phyloP scores from a whole-genome alignment of 2,888 invertebrate species.

The Eupithecia vulgata region DNA sequence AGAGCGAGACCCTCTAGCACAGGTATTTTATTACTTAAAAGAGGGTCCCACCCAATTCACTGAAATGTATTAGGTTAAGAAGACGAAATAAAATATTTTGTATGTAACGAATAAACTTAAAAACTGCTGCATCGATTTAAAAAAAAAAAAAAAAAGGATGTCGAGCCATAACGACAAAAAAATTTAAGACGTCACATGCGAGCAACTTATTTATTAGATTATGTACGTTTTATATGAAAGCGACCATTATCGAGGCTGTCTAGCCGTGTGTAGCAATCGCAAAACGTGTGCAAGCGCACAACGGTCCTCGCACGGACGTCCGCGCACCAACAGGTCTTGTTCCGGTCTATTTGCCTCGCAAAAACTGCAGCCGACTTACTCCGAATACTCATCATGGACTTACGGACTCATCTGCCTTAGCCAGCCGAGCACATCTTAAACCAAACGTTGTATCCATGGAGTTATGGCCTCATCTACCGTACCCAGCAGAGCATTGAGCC shows the following conservation, averaged over 20 bases:
- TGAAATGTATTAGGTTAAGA: no score
- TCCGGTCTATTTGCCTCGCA: constrained; percentile 70
- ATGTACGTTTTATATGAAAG: background rate
- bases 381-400: constrained; percentile 43
- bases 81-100: no score
- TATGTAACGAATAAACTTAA: no score
- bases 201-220: no score
- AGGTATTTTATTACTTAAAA: no score
- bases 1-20: no score
- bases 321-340: constrained; percentile 63
- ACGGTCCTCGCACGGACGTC: constrained; percentile 59
- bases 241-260: background rate
- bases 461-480: constrained; percentile 41
- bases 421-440: constrained; percentile 48
- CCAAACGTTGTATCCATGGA: constrained; percentile 19
- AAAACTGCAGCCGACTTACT: constrained; percentile 58
- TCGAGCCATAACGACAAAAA: no score
- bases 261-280: constrained; percentile 35
- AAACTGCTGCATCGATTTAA: no score
- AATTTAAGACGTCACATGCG: no score
- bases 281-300: constrained; percentile 45
- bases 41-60: no score
- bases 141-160: no score
- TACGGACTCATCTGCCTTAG: constrained; percentile 53
- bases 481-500: background rate